These are phyloP conservation scores for Rhagium mordax DNA, from an alignment of 2,888 invertebrate genomes.

Conservation along the genomic window DNA sequence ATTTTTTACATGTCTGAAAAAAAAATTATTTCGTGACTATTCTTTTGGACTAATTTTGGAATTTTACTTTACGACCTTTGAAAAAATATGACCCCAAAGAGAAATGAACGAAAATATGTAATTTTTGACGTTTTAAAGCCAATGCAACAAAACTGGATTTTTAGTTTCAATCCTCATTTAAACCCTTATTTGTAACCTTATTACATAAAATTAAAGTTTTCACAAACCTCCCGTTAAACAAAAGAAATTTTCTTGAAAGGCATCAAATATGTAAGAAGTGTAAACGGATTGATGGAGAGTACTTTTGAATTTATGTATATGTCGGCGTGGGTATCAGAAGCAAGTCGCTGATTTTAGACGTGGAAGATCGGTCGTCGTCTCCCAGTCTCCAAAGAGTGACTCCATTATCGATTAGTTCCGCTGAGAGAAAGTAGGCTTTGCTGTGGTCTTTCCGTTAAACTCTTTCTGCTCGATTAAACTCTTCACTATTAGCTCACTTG, in stretches of 20 bases:
- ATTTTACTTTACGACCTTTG: no score
- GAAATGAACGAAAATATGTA: no score
- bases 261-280: background rate
- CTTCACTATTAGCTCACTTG: slow-evolving; percentile 5
- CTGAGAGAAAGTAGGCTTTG: slow-evolving; percentile 6
- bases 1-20: no score
- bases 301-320: slow-evolving; percentile 9
- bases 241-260: background rate
- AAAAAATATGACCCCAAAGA: no score
- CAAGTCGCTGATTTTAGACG: slow-evolving; percentile 6
- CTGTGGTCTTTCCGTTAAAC: slow-evolving; percentile 15
- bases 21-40: no score
- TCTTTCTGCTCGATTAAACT: slow-evolving; percentile 9
- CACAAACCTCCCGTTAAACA: background rate
- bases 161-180: no score
- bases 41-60: no score
- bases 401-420: slow-evolving; percentile 12
- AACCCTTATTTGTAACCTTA: no score
- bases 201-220: no score
- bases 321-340: background rate
- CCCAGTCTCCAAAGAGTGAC: slow-evolving; percentile 10
- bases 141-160: no score
- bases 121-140: no score
- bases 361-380: slow-evolving; percentile 1
- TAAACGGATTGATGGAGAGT: background rate